Percentiles rank a stretch among this genome's conserved stretches.
Conservation (phyloP, 2,888 invertebrate genomes). For the Cheilosia vulpina region DNA sequence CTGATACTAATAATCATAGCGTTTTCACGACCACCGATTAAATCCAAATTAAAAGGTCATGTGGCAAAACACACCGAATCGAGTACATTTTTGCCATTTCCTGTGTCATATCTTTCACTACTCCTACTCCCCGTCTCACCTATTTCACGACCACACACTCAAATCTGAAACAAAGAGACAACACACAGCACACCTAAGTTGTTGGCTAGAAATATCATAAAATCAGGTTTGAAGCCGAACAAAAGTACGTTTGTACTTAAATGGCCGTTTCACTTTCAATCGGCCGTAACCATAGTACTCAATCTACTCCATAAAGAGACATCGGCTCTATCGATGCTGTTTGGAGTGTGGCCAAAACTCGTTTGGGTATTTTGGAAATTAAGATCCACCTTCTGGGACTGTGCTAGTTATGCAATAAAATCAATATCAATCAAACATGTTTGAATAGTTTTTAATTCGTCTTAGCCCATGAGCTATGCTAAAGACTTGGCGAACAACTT, state of each 20-base stretch:
- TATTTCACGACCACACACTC: slow-evolving; percentile 2
- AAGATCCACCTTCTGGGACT: slow-evolving; percentile 28
- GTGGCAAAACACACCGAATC: not conserved
- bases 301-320: not conserved
- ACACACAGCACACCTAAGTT: not conserved
- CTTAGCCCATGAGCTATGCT: not conserved
- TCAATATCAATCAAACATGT: slow-evolving; percentile 21
- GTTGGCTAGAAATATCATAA: not conserved
- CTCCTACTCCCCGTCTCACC: slow-evolving; percentile 3
- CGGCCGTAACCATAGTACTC: not conserved
- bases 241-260: slow-evolving; percentile 6
- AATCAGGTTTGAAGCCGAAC: slow-evolving; percentile 20
- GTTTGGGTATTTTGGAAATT: slow-evolving; percentile 3
- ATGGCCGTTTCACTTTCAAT: slow-evolving; percentile 4
- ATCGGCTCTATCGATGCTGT: slow-evolving; percentile 2
- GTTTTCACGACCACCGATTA: not conserved
- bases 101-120: not conserved
- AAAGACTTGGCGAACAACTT: slow-evolving; percentile 8
- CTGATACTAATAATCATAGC: no score
- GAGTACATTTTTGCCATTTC: slow-evolving; percentile 3
- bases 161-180: slow-evolving; percentile 14
- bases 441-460: not conserved
- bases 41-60: slow-evolving; percentile 21
- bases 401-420: slow-evolving; percentile 29
- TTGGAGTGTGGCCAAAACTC: slow-evolving; percentile 35